Evolutionary conservation across 2,113 vertebrate genomes (phyloP).

Genomic region (Phaetusa simplex): DNA sequence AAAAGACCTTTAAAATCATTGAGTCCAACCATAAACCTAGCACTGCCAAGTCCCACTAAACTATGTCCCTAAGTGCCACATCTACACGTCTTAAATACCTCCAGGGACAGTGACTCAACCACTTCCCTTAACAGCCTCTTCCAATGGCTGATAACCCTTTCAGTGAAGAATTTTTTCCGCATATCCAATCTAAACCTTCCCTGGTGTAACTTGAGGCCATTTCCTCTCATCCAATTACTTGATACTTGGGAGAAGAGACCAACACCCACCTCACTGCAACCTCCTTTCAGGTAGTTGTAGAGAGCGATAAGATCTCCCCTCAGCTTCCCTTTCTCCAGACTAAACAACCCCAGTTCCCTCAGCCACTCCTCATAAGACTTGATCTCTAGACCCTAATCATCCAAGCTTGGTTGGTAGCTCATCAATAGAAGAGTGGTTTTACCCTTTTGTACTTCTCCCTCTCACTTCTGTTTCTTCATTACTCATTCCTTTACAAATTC

Average conservation of each 20-base stretch:
- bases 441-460: not conserved
- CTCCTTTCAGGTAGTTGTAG: too few relatives aligned
- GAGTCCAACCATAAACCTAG: not conserved
- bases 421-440: not conserved
- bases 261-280: accelerated
- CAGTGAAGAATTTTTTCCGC: not conserved
- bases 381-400: not conserved
- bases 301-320: not conserved
- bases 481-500: not conserved
- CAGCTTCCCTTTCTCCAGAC: too few relatives aligned
- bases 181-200: not conserved
- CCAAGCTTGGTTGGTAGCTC: not conserved
- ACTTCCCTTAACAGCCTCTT: not conserved
- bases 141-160: not conserved
- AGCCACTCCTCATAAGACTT: not conserved
- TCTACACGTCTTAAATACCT: not conserved
- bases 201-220: not conserved
- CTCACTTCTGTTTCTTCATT: not conserved
- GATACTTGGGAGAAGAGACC: not conserved
- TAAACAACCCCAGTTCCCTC: not conserved
- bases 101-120: too few relatives aligned
- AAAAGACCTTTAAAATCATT: not conserved
- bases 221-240: not conserved
- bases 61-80: too few relatives aligned
- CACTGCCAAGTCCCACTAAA: not conserved